These are phyloP conservation scores for Archocentrus centrarchus DNA, from an alignment of 2,113 vertebrate genomes.

Conservation along the genomic window DNA sequence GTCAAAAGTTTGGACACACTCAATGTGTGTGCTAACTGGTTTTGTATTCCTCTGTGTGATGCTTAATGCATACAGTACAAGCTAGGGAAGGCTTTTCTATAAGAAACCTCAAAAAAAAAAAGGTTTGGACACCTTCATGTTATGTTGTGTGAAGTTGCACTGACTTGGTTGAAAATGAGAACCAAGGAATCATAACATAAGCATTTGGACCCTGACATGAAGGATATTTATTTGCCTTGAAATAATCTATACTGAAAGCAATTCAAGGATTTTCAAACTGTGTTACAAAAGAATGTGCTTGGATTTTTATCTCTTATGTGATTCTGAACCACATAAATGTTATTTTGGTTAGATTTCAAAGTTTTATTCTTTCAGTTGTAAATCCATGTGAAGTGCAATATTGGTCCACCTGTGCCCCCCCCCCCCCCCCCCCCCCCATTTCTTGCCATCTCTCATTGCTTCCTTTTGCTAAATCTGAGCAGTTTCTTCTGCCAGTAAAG, in stretches of 20 bases:
- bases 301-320: rapidly evolving
- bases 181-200: not conserved
- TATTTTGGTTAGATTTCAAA: not conserved
- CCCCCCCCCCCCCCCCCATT: not conserved
- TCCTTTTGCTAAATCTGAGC: not conserved
- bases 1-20: too few relatives aligned
- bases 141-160: not conserved
- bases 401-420: not conserved
- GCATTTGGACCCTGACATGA: not conserved
- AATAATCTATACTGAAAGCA: not conserved
- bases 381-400: not conserved
- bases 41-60: not conserved
- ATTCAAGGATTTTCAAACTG: not conserved
- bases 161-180: not conserved
- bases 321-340: not conserved
- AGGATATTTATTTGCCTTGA: not conserved
- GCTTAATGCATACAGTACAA: not conserved
- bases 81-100: not conserved
- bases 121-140: not conserved
- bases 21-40: too few relatives aligned
- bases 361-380: not conserved
- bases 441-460: not conserved
- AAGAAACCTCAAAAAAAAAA: not conserved
- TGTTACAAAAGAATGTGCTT: not conserved
- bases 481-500: not conserved